Base-by-base conservation (phyloP, 2,797 vertebrate species). In the Staurois parvus region DNA sequence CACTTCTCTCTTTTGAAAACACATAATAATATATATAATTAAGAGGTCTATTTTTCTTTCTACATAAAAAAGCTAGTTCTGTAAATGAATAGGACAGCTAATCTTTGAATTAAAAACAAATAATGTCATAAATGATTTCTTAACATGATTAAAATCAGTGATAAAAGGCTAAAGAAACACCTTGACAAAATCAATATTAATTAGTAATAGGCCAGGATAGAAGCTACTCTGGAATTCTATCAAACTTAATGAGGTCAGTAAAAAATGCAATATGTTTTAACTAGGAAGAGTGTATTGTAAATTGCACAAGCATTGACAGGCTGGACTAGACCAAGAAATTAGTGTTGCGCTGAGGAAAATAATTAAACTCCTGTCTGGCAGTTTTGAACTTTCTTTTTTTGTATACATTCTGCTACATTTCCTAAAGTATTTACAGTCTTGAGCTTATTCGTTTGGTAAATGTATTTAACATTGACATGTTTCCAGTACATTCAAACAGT, bases 141-240 rank as follows among this genome's bases (percentile, higher is more conserved):
- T 72, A 78, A 79, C 67, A 72, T 69, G 66, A 70, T 72, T 83
- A 83, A 83, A 72, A 72, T 77, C 45, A 77, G 66, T 37, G 48
- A 72, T 72, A 78, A 72, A 84, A 56, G 48, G 48, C 75, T 84
- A 84, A 84, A 70, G 74, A 84, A 84, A 84, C 75, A 77, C 24
- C 37, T 84, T 84, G 68, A 72, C 52, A 84, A 84, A 84, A 79
- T 84, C 83, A 84, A 72, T 84, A 72, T 84, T 84, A 84, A 84
- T 84, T 84, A 84, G 48, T 28, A 64, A 42, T 78, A 72, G 67
- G 75, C 78, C 45, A 52, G 48, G 32, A 17, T 30, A 29, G 66
- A 84, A 62, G 19, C 75, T 52, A 62, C 82, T 84, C n/a, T 76
- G 28, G 82, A 81, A 81, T 72, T 81, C 66, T 79, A 69, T 45